Evolutionary conservation across 1,140 invertebrate species (phyloP).

Genomic region (Pachyrhynchus sulphureomaculatus): DNA sequence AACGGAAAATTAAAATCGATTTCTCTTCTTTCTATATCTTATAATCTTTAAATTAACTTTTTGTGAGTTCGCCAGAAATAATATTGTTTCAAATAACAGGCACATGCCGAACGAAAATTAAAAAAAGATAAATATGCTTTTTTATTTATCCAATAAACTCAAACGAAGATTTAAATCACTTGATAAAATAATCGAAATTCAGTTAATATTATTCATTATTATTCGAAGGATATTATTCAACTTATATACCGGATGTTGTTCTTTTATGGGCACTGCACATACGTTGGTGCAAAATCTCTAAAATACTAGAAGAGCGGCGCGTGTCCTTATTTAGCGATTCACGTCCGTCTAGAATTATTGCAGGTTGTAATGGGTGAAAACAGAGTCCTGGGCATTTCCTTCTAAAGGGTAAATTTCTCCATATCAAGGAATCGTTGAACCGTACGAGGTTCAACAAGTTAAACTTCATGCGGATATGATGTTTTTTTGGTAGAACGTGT

Average conservation of each 20-base stretch:
- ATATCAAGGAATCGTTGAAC: too few relatives aligned
- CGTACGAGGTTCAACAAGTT: too few relatives aligned
- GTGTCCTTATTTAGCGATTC: too few relatives aligned
- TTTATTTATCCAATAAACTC: constrained; percentile 24
- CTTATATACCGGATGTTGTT: not conserved
- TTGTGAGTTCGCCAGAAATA: constrained; percentile 27
- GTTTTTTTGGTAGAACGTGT: too few relatives aligned
- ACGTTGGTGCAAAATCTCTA: too few relatives aligned
- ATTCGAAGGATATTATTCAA: not conserved
- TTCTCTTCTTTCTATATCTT: constrained; percentile 24
- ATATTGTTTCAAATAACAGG: constrained; percentile 29
- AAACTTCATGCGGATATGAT: too few relatives aligned
- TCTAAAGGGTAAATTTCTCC: too few relatives aligned
- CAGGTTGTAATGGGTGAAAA: too few relatives aligned
- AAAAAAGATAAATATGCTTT: constrained; percentile 26
- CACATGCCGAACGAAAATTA: constrained; percentile 10
- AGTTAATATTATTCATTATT: not conserved
- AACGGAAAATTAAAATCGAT: constrained; percentile 31
- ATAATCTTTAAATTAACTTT: constrained; percentile 36
- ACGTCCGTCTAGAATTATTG: too few relatives aligned
- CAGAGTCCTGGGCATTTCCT: too few relatives aligned
- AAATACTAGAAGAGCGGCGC: too few relatives aligned
- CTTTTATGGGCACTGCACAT: too few relatives aligned
- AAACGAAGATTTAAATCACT: constrained; percentile 3
- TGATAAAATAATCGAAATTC: constrained; percentile 13